Evolutionary conservation across 2,888 invertebrate species (phyloP), one percentile per base, ranked within the genome.

Genomic region (Sarcophaga carnaria): DNA sequence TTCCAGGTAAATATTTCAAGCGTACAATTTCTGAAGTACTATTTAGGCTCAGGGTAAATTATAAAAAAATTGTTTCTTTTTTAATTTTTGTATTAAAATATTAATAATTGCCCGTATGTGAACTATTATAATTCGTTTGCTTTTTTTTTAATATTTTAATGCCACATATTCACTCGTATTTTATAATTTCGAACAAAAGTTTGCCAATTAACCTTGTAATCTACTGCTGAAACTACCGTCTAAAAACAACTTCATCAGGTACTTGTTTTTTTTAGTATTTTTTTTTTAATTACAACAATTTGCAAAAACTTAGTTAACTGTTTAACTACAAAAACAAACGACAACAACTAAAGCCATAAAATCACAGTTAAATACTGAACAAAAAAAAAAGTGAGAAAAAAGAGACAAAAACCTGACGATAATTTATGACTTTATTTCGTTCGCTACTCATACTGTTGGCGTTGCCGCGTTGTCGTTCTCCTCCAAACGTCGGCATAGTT

Each of bases 161-260:
- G 37, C 37, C 37, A 37, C 2, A 37, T 37, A 37, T 10, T 37
- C 37, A 37, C 37, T 37, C 10, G 37, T 37, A 37, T 37, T 37
- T 37, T 37, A 37, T 37, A 37, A 37, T 37, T 37, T 37, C 37
- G 10, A 67, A 14, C 37, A 67, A 54, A 71, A 82, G 27, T 71
- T 49, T 79, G 14, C 14, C 79, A 80, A 84, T 84, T 84, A 75
- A 80, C 79, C 79, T 84, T 80, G 83, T 75, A 70, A 75, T 64
- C 63, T 14, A 69, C 17, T 62, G 69, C 49, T 69, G 79, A 64
- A 79, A 69, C 54, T 76, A 59, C 37, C 37, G 4, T 8, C 45
- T 59, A 17, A 59, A 59, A 59, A 17, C 6, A 59, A 37, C 10
- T 37, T 37, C 10, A 37, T 37, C 37, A 8, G 37, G 37, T 37